Evolutionary conservation across 2,888 invertebrate genomes (phyloP), one percentile per base, ranked within the genome.

Genomic region (Conistra vaccinii): DNA sequence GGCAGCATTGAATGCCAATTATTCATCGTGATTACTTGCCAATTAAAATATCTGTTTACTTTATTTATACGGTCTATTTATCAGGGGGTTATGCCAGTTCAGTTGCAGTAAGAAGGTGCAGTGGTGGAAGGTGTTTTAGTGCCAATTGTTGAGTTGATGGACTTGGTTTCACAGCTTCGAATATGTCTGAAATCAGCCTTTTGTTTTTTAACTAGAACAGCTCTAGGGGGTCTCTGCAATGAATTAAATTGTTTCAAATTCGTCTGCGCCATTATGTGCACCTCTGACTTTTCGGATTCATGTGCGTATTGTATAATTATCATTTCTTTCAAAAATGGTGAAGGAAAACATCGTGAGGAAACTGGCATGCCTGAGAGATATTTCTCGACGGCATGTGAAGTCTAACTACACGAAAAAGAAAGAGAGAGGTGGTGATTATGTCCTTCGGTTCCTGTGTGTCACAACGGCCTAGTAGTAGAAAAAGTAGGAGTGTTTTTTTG

Each of bases 11-110:
- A 73, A 81, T 73, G 76, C 72, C 76, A 81, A 81, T 85, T 81
- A 82, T 69, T 84, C 65, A 76, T 29, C 62, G 57, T 76, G 69
- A 83, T 83, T 81, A 81, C 76, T 76, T 35, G 51, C 57, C 72
- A 81, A 83, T 83, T 83, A 83, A 81, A 83, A 83, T 85, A 83
- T 83, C 67, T 83, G 69, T 83, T 85, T 82, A 80, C 75, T 80
- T 81, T 81, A 76, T 68, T 62, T 70, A 60, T 62, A 73, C 62
- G 85, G 81, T 85, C 82, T 83, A 85, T 85, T 85, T 85, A 73
- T 35, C 32, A 53, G 57, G 74, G 51, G 84, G 80, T 84, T 74
- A 84, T 45, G 62, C 7, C 29, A 73, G 81, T 81, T 79, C 81
- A 80, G 57, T 65, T 68, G 45, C 29, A 20, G 61, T 35, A 55